Evolutionary conservation across 2,797 vertebrate genomes (phyloP), one percentile per base, ranked within the genome.

Genomic region (Pyrocephalus nanus): DNA sequence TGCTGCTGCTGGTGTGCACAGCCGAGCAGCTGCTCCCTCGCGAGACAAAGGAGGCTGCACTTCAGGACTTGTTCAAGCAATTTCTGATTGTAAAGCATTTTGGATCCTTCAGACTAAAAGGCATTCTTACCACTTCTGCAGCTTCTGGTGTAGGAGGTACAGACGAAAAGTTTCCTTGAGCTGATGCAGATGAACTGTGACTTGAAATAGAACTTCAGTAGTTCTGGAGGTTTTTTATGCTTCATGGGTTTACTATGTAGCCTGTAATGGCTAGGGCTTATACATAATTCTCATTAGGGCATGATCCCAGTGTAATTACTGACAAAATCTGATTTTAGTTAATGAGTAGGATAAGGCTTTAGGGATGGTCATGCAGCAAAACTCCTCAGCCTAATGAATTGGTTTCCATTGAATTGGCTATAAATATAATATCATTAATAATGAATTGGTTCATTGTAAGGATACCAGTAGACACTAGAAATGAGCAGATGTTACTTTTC

Each of bases 11-110:
- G 64, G 13, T 82, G 67, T 51, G 71, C 78, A 60, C 60, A 85
- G 92, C 50, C 61, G 84, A 96, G 77, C 93, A 95, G 83, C 95
- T 96, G 94, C 86, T 96, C 21, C 45, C 80, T 95, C 92, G 95
- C 61, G 75, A 76, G 80, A 93, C 91, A 95, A 93, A 92, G 86
- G n/a, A 85, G 38, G 38, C 74, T 95, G 67, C 91, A 76, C 85
- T 95, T 95, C 79, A 90, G 83, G 57, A 86, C 8, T 0, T 12
- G 42, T 71, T 95, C 79, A 95, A 95, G 64, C 85, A 93, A 93
- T 94, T 96, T 92, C 67, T 94, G 90, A 89, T 92, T 95, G 90
- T 89, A 72, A 88, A 93, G 57, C 71, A 65, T 93, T 93, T 90
- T 58, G 74, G 71, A 50, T 93, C 85, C 86, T 93, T 96, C 83